Evolutionary conservation across 2,113 vertebrate species (phyloP).

Genomic region (Sylvietta virens): DNA sequence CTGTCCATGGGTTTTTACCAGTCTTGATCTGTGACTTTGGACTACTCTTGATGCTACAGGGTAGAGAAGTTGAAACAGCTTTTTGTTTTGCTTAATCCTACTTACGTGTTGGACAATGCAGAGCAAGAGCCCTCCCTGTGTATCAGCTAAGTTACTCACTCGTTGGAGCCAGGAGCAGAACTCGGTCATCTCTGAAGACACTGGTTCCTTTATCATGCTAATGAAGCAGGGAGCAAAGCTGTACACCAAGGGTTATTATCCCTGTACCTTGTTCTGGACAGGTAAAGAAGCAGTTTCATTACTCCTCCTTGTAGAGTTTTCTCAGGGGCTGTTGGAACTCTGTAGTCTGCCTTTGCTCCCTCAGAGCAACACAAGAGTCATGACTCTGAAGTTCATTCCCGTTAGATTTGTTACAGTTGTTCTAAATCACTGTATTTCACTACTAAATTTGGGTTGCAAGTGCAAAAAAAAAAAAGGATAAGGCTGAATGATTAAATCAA

Average conservation of each 20-base stretch:
- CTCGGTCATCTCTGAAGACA: not conserved
- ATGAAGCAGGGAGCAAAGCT: not conserved
- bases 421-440: not conserved
- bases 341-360: not conserved
- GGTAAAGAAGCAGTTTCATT: not conserved
- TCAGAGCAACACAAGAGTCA: not conserved
- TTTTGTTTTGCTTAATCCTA: not conserved
- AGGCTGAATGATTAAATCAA: not conserved
- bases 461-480: not conserved
- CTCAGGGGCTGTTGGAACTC: not conserved
- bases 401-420: not conserved
- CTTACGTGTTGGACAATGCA: rapidly evolving
- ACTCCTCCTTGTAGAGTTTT: not conserved
- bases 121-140: not conserved
- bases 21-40: not conserved
- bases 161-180: not conserved
- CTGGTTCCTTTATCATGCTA: not conserved
- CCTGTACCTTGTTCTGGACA: not conserved
- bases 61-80: not conserved
- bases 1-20: rapidly evolving
- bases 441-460: not conserved
- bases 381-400: not conserved
- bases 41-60: not conserved
- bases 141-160: not conserved
- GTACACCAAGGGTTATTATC: not conserved